These are phyloP conservation scores for Chrysemys picta DNA, from an alignment of 2,113 vertebrate species.

Conservation along the genomic window DNA sequence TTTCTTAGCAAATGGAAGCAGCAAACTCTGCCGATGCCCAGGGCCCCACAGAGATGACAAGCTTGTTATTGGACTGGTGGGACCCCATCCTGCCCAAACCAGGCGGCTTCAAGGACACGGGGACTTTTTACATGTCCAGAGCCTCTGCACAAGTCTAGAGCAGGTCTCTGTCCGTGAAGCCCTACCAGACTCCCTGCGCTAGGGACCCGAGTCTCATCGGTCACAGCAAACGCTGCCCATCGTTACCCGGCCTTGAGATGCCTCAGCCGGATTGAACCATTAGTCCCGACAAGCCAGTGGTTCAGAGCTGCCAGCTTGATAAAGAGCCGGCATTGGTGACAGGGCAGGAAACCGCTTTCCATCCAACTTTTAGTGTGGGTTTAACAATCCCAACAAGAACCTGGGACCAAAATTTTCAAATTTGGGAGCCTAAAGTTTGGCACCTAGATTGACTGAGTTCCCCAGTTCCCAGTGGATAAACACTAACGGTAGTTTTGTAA, in stretches of 20 bases:
- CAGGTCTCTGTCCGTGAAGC: neutral
- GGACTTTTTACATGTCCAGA: no score
- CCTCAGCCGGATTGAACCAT: neutral
- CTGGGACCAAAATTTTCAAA: neutral
- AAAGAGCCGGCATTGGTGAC: neutral
- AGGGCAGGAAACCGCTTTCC: neutral
- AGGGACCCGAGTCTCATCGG: neutral
- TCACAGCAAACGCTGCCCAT: neutral
- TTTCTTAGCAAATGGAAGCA: neutral
- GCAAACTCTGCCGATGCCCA: neutral
- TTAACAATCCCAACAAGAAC: neutral
- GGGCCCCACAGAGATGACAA: neutral
- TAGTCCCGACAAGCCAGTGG: no score
- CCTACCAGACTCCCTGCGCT: neutral
- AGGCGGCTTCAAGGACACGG: neutral
- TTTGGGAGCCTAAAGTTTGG: neutral
- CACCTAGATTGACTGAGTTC: fast-evolving
- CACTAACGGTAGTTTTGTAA: fast-evolving
- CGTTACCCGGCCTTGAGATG: neutral
- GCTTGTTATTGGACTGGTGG: neutral
- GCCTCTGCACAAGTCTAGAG: neutral
- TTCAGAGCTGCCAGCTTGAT: neutral
- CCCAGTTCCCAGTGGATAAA: fast-evolving
- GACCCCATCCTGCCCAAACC: neutral
- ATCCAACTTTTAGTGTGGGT: no score